phyloP scores from a whole-genome alignment of 1,140 invertebrate genomes.

The Calosoma granatense region DNA sequence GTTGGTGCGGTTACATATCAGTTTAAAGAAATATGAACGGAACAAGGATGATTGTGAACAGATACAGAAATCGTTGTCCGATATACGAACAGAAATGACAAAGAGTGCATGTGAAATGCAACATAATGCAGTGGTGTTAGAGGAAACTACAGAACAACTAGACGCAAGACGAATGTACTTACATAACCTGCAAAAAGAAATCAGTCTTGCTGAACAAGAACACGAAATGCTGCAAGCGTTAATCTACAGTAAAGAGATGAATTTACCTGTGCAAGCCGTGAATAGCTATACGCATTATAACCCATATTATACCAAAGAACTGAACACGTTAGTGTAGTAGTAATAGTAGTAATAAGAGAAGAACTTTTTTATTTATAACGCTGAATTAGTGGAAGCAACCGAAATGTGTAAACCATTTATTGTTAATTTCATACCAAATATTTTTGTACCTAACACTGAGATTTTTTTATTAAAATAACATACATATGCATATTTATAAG shows the following conservation, averaged over 20 bases:
- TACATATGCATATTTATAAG: neutral
- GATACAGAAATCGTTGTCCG: slow-evolving; percentile 39
- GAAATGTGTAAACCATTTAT: neutral
- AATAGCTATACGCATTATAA: slow-evolving; percentile 20
- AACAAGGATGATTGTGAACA: slow-evolving; percentile 44
- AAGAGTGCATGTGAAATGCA: slow-evolving; percentile 53
- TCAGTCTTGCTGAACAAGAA: slow-evolving; percentile 50
- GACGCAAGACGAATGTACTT: slow-evolving; percentile 49
- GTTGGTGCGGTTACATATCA: slow-evolving; percentile 50
- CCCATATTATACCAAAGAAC: slow-evolving; percentile 32
- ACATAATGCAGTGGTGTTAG: slow-evolving; percentile 47
- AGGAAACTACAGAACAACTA: slow-evolving; percentile 50
- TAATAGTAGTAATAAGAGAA: too few species aligned
- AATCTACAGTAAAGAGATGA: slow-evolving; percentile 24
- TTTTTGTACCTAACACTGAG: slow-evolving; percentile 27
- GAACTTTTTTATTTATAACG: too few species aligned
- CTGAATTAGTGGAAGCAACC: too few species aligned
- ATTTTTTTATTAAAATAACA: neutral
- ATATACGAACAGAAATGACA: slow-evolving; percentile 43
- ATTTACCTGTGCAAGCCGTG: too few species aligned
- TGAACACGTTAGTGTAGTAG: slow-evolving; percentile 37
- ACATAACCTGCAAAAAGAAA: slow-evolving; percentile 50
- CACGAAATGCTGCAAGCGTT: slow-evolving; percentile 34
- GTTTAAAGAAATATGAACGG: slow-evolving; percentile 52
- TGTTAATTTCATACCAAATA: slow-evolving; percentile 30